Evolutionary conservation across 2,113 vertebrate species (phyloP), one percentile per base, ranked within the genome.

Genomic region (Orientallactaga bullata): DNA sequence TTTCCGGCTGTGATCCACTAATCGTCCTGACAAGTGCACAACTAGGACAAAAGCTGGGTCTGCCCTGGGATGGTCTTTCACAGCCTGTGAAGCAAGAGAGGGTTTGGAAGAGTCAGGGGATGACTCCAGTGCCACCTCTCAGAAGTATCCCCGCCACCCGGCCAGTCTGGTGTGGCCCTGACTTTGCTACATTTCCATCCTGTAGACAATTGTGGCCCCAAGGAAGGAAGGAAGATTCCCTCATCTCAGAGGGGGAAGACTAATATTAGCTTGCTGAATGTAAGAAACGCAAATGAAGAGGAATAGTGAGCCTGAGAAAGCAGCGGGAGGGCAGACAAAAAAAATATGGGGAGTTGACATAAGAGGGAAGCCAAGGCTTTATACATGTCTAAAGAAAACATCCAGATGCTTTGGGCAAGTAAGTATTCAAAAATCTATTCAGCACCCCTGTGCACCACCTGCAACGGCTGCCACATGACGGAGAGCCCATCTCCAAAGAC

Each of bases 241-340:
- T 93, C 74, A 23, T 76, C 92, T 90, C 85, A 66, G 65, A 95
- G 78, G 85, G 89, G 58, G 77, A 87, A 95, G 74, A 90, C 65
- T 94, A 83, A 28, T 18, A 51, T 8, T 30, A 91, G 82, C 60
- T 88, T 87, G 80, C 87, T 71, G 58, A 91, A 60, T 71, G 26
- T 55, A 90, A 95, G 72, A 74, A 66, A 76, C 9, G n/a, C 68
- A 47, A 65, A 78, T 5, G 30, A 94, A 88, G 85, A 88, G 65
- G 60, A 69, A 21, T n/a, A 80, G 72, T 35, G 89, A 94, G 47
- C 47, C 77, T 20, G 63, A 86, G 77, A 58, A 85, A 84, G 77
- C 63, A 32, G 85, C 76, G 89, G 74, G 83, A 92, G 35, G 71
- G 73, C 30, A 39, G 28, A 7, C 26, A 16, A 69, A 73, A 89